Evolutionary conservation across 2,888 invertebrate genomes (phyloP).

Genomic region (Cephonodes hylas): DNA sequence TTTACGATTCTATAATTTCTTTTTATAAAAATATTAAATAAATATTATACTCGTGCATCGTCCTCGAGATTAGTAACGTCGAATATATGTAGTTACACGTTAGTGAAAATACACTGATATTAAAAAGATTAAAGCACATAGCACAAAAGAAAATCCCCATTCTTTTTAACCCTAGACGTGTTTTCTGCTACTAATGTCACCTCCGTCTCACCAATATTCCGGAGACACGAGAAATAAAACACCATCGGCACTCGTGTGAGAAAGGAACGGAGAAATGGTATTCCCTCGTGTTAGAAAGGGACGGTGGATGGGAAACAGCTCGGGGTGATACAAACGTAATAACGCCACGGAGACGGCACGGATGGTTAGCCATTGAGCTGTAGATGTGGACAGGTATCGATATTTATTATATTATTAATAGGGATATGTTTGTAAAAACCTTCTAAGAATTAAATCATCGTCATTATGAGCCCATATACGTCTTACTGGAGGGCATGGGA

Average conservation of each 20-base stretch:
- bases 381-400: not conserved
- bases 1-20: too few relatives aligned
- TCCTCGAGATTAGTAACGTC: too few relatives aligned
- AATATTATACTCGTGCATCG: too few relatives aligned
- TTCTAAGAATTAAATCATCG: too few relatives aligned
- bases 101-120: too few relatives aligned
- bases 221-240: not conserved
- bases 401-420: not conserved
- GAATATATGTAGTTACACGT: too few relatives aligned
- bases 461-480: too few relatives aligned
- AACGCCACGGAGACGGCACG: constrained; percentile 27
- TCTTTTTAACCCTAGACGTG: not conserved
- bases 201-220: not conserved
- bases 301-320: constrained; percentile 37
- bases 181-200: not conserved
- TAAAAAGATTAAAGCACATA: too few relatives aligned
- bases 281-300: constrained; percentile 27
- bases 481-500: too few relatives aligned
- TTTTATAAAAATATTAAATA: too few relatives aligned
- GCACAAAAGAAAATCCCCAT: too few relatives aligned
- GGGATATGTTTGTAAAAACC: too few relatives aligned
- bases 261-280: not conserved
- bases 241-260: not conserved
- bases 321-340: constrained; percentile 51
- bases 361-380: not conserved